Percentiles rank a stretch among this genome's conserved stretches.
Conservation (phyloP, 2,888 invertebrate genomes). For the Lottia scabra region DNA sequence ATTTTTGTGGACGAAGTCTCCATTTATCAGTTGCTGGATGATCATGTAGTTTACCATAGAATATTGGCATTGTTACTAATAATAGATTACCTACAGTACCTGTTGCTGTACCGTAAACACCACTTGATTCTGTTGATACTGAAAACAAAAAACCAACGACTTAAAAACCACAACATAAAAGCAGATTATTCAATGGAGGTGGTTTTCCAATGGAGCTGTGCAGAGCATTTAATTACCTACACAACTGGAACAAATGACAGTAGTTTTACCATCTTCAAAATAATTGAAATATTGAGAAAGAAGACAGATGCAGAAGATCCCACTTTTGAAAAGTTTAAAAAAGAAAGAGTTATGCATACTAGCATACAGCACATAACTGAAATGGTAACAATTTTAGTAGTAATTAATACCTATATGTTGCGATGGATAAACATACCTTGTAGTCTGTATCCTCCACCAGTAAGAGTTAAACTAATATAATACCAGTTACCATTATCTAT, state of each 20-base stretch:
- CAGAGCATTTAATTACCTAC: too few relatives aligned
- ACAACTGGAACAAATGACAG: too few relatives aligned
- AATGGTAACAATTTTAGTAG: neutral
- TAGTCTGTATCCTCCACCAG: slow-evolving; percentile 40
- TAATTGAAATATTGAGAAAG: too few relatives aligned
- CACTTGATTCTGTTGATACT: slow-evolving; percentile 40
- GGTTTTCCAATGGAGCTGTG: too few relatives aligned
- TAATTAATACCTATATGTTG: too few relatives aligned
- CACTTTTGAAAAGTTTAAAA: too few relatives aligned
- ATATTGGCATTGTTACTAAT: slow-evolving; percentile 49
- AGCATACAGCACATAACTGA: neutral
- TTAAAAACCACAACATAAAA: neutral
- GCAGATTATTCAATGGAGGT: too few relatives aligned
- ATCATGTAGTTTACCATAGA: slow-evolving; percentile 55
- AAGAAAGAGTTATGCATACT: too few relatives aligned
- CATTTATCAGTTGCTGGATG: slow-evolving; percentile 55
- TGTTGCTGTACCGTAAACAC: slow-evolving; percentile 37
- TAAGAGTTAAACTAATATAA: slow-evolving; percentile 39
- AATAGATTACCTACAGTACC: slow-evolving; percentile 47
- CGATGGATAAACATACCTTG: slow-evolving; percentile 33
- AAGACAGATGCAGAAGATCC: too few relatives aligned
- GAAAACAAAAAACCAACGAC: slow-evolving; percentile 5
- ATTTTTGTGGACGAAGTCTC: slow-evolving; percentile 37
- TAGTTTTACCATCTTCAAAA: too few relatives aligned
- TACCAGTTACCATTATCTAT: slow-evolving; percentile 55